Evolutionary conservation across 2,113 vertebrate genomes (phyloP), one percentile per base, ranked within the genome.

Genomic region (Lophotis ruficrista): DNA sequence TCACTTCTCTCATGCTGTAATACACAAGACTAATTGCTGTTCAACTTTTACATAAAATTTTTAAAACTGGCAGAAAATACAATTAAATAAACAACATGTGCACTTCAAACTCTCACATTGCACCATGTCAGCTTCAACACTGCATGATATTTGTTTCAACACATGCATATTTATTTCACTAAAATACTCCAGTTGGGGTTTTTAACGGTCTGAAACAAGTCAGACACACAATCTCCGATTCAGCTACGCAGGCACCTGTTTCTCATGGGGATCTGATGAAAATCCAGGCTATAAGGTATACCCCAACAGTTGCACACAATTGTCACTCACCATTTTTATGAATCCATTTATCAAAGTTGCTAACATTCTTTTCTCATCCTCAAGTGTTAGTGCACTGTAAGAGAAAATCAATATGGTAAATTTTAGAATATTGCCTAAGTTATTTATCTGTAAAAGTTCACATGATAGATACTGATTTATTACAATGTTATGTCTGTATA

Each of bases 341-440:
- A 99, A 99, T 86, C 99, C 99, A 87, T 98, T 99, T 95, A 99
- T 99, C 91, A 99, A 97, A 93, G 98, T 95, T 77, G 99, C 97
- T 92, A 99, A 95, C 82, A 93, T 99, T 91, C 99, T 97, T 87
- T 99, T 99, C 97, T 99, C 99, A 79, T 99, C 99, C 80, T 99
- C 99, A 2, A 99, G 98, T 6, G 99, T 99, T 60, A 99, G 98
- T 45, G 99, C 99, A 56, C 99, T 99, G 70, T 9, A 94, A 97
- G 72, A 93, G 91, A 96, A 92, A 91, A 71, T 30, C 13, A 45
- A 81, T 25, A 66, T n/a, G 45, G 91, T 82, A 94, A 71, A 85
- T 82, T 87, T 66, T 54, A 69, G 41, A 68, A 51, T 58, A 62
- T 15, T 25, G 6, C 33, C 75, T 37, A 83, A 25, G 31, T 35